Base-by-base conservation (phyloP, 2,113 vertebrate genomes). In the Rhinoptilus africanus region DNA sequence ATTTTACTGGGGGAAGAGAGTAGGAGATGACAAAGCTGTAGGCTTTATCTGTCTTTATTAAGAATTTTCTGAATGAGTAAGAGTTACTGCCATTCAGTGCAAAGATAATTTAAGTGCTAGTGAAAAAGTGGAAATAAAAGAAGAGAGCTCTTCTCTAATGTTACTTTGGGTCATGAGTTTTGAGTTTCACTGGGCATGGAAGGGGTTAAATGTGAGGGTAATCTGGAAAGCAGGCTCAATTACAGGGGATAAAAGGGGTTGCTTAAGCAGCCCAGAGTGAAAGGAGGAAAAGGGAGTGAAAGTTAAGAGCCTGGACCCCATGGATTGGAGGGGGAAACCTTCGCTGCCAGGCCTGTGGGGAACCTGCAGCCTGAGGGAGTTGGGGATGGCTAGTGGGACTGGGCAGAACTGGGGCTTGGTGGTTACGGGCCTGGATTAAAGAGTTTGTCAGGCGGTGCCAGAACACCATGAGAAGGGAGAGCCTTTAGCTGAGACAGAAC, bases 341-440 rank as follows among this genome's bases (percentile, higher is more conserved):
- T 47, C 53, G 72, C 62, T 45, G 53, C 8, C 4, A 1, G 37
- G 21, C 1, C 5, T 28, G 7, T 6, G 15, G 37, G 41, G 37
- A 17, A 10, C 4, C 20, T 35, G 16, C 3, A 0, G 24, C 5
- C 30, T 1, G 1, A 1, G 1, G 23, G 39, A 1, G 1, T 20
- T 2, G 43, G 19, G 56, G 9, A 1, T 2, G 34, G 20, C 51
- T 43, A 72, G 32, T 12, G 92, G 22, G 37, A 32, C 28, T 9
- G 60, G 1, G 47, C 14, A 12, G 10, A 10, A 2, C 73, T 48
- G 68, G 85, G 35, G 12, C 6, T 37, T 5, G 27, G 39, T 2
- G 9, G 8, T 27, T 26, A 2, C 39, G 8, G 81, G 43, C 4
- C 16, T 43, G 54, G 39, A 2, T 21, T 16, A 10, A 8, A 23